Base-by-base conservation (phyloP, 2,888 invertebrate genomes). In the Acanthosepion esculentum region DNA sequence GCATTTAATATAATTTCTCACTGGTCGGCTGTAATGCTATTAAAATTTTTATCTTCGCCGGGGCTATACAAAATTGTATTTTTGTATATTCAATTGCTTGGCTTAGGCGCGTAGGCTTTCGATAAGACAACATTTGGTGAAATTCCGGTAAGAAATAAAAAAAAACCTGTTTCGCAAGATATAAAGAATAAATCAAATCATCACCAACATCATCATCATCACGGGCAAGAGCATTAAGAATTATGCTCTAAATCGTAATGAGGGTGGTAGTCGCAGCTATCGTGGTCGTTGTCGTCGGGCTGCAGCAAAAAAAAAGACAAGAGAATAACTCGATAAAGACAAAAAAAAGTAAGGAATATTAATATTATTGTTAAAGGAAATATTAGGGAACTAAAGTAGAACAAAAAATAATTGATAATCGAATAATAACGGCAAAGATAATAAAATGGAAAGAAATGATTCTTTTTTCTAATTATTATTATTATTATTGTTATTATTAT, bases 31-130 rank as follows among this genome's bases (percentile, higher is more conserved):
- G 8, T 78, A 78, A 78, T 78, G 78, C 78, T 78, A 78, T 78
- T 78, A 78, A 78, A 78, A 78, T 78, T n/a, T 78, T 78, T 78
- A 78, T 78, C 78, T 78, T 78, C 78, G n/a, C n/a, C 59, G 59
- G 59, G 59, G 59, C 59, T 20, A 78, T n/a, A 33, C 3, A 78
- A 78, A 78, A 78, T 10, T n/a, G 29, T 78, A 78, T 78, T 78
- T 78, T n/a, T 78, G n/a, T n/a, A 78, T n/a, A 78, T 78, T 78
- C 78, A 78, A 78, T 78, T 78, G 78, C n/a, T 78, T 78, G 33
- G n/a, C n/a, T 78, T 78, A 78, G 10, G n/a, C 78, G n/a, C 78
- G n/a, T n/a, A 78, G 78, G 78, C 10, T 78, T 78, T 78, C 78
- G 78, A 78, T 78, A 78, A 78, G 78, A 78, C n/a, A 78, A 78